Conservation (phyloP, 2,113 vertebrate genomes). For the Eublepharis macularius region DNA sequence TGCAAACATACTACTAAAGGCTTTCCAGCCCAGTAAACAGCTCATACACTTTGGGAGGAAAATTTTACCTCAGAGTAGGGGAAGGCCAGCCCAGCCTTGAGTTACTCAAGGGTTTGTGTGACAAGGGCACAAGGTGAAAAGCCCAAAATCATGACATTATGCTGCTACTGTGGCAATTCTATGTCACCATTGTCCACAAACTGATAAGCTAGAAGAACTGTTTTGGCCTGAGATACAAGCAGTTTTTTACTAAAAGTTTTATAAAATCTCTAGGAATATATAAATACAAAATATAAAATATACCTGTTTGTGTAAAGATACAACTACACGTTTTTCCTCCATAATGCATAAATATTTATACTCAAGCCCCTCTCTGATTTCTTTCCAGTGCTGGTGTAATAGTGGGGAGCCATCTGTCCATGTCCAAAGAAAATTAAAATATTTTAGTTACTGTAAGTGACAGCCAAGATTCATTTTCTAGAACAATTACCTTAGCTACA, state of each 20-base stretch:
- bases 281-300: slow-evolving; percentile 46
- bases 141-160: no score
- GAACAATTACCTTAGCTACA: neutral
- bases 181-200: neutral
- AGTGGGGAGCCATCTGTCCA: slow-evolving; percentile 86
- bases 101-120: no score
- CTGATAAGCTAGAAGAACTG: neutral
- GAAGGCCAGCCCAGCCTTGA: no score
- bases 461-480: neutral
- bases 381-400: slow-evolving; percentile 86
- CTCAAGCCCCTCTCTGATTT: slow-evolving; percentile 25
- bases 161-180: no score
- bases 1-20: no score
- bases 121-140: no score
- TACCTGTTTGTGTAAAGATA: slow-evolving; percentile 87
- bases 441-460: slow-evolving; percentile 2
- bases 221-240: neutral
- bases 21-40: no score
- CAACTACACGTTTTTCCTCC: slow-evolving; percentile 78
- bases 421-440: slow-evolving; percentile 71
- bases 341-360: slow-evolving; percentile 9
- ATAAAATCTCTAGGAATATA: neutral
- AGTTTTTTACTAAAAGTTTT: neutral
- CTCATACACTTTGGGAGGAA: no score
- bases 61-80: no score